Conservation (phyloP, 2,888 invertebrate species). For the Synergus umbraculus region DNA sequence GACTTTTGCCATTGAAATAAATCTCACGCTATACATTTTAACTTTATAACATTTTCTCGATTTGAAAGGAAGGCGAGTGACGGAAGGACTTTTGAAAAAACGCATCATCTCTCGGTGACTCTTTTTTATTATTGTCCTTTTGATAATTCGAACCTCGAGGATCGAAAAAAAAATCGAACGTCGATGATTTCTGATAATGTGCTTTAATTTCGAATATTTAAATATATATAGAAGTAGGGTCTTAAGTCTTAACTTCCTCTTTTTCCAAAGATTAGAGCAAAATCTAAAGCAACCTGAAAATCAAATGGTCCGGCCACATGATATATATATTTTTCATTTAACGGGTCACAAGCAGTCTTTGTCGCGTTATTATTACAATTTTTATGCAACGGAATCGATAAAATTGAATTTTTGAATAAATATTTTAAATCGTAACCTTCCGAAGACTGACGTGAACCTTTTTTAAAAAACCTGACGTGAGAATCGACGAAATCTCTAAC, state of each 20-base stretch:
- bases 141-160: neutral
- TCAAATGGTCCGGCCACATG: constrained; percentile 69
- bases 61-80: constrained; percentile 56
- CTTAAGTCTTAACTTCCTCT: constrained; percentile 3
- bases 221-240: constrained; percentile 7
- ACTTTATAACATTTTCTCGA: constrained; percentile 68
- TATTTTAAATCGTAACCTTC: neutral
- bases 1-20: constrained; percentile 70
- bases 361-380: too few relatives aligned
- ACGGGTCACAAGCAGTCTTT: constrained; percentile 30
- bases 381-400: too few relatives aligned
- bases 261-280: constrained; percentile 17
- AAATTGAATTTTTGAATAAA: neutral
- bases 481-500: constrained; percentile 53
- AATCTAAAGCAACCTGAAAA: constrained; percentile 57
- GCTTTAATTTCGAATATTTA: constrained; percentile 20
- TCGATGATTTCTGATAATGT: constrained; percentile 38
- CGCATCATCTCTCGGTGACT: constrained; percentile 13
- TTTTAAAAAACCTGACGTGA: constrained; percentile 44
- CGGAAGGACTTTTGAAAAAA: constrained; percentile 47
- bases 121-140: constrained; percentile 15
- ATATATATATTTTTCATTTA: constrained; percentile 27
- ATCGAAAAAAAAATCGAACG: constrained; percentile 17
- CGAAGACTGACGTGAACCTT: neutral
- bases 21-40: constrained; percentile 68